A percentile compares a stretch with the other conserved stretches of the same genome.
These are phyloP conservation scores for Bradypodion ventrale DNA, from an alignment of 2,797 vertebrate species.

Conservation along the genomic window DNA sequence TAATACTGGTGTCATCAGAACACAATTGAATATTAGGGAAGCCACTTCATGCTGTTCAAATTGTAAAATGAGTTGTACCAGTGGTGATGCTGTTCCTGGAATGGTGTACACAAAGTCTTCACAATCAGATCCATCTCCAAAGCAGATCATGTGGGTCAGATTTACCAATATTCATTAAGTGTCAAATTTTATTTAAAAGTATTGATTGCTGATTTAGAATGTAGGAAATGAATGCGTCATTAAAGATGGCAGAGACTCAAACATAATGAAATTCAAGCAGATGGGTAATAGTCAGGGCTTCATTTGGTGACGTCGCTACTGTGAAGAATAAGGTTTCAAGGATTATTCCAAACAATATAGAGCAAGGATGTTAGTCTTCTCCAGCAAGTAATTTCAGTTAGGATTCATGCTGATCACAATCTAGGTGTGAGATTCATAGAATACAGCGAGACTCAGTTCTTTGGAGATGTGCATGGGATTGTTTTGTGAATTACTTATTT, in stretches of 20 bases:
- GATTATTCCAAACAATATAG: background rate
- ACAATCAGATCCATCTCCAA: background rate
- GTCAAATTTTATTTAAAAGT: background rate
- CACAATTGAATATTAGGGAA: no score
- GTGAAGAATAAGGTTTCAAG: background rate
- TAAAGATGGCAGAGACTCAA: background rate
- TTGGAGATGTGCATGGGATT: background rate
- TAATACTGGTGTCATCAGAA: no score
- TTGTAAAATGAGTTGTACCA: background rate
- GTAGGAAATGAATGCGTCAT: background rate
- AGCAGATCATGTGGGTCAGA: background rate
- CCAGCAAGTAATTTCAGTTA: background rate
- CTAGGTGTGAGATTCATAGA: background rate
- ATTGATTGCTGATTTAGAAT: background rate
- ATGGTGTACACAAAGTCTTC: background rate
- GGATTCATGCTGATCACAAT: background rate
- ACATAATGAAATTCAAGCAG: background rate
- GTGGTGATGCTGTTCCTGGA: background rate
- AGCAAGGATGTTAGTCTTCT: background rate
- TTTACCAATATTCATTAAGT: background rate
- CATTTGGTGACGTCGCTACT: background rate
- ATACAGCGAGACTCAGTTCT: background rate
- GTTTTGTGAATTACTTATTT: background rate
- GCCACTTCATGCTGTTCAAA: background rate
- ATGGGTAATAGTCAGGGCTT: background rate